Percentiles rank a stretch among this genome's conserved stretches.
Conservation (phyloP, 2,797 vertebrate genomes). For the Cephalopachus bancanus region DNA sequence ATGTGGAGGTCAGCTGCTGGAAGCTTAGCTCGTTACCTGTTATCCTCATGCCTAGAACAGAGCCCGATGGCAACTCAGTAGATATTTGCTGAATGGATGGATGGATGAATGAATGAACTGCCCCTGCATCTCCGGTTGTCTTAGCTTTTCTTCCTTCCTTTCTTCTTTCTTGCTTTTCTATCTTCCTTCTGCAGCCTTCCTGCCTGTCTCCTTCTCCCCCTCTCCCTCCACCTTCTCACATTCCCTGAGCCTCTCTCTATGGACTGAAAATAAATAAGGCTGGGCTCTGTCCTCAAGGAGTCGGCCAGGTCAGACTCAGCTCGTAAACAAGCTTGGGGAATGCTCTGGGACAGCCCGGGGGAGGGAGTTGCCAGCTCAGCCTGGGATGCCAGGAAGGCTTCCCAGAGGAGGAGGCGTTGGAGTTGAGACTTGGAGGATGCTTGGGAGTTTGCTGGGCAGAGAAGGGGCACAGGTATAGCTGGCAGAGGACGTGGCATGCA, state of each 20-base stretch:
- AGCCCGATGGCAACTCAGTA: not conserved
- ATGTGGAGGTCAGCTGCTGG: not conserved
- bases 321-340: slow-evolving; percentile 59
- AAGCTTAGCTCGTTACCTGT: not conserved
- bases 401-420: slow-evolving; percentile 6
- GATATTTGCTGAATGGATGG: not conserved
- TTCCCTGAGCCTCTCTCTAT: slow-evolving; percentile 36
- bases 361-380: not conserved
- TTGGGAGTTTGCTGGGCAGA: not conserved
- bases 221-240: slow-evolving; percentile 8
- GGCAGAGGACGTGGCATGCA: not conserved
- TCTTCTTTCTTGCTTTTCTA: not conserved
- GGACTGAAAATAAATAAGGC: slow-evolving; percentile 70
- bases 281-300: slow-evolving; percentile 65
- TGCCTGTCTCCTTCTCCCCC: not conserved
- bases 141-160: not conserved
- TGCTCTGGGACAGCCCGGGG: not conserved
- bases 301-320: slow-evolving; percentile 40
- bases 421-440: slow-evolving; percentile 11
- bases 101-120: not conserved
- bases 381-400: slow-evolving; percentile 12
- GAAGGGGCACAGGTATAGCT: not conserved
- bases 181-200: not conserved
- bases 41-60: not conserved
- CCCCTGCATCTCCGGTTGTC: not conserved